Percentiles rank a stretch among this genome's conserved stretches.
These are phyloP conservation scores for Dryobota labecula DNA, from an alignment of 2,888 invertebrate genomes.

Conservation along the genomic window DNA sequence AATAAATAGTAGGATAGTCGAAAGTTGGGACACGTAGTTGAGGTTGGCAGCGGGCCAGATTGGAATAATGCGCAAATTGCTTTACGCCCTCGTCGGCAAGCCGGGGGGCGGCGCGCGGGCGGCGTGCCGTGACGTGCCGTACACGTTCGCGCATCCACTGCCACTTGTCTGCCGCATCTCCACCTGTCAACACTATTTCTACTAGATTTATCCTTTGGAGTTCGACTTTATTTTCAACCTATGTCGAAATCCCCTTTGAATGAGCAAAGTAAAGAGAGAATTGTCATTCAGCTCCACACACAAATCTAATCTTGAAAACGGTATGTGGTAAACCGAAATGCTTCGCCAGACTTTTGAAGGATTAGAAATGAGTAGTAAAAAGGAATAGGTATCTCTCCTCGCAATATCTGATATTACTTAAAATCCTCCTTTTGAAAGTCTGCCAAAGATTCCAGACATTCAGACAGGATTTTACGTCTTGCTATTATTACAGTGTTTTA, in stretches of 20 bases:
- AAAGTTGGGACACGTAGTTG: constrained; percentile 66
- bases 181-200: constrained; percentile 51
- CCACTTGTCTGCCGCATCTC: constrained; percentile 16
- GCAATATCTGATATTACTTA: constrained; percentile 27
- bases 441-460: constrained; percentile 56
- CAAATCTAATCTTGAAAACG: constrained; percentile 9
- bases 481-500: constrained; percentile 21
- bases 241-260: background rate
- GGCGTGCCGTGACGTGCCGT: constrained; percentile 21
- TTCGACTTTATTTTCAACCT: constrained; percentile 7
- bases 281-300: background rate
- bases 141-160: constrained; percentile 31
- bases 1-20: constrained; percentile 69
- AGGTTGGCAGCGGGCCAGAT: constrained; percentile 68
- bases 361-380: constrained; percentile 22
- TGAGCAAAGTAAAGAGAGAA: constrained; percentile 8
- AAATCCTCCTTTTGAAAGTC: constrained; percentile 50
- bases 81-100: constrained; percentile 60
- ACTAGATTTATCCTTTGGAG: background rate
- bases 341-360: background rate
- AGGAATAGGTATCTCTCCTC: constrained; percentile 4
- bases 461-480: constrained; percentile 37
- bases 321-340: background rate
- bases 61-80: constrained; percentile 68
- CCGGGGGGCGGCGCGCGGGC: constrained; percentile 29